Evolutionary conservation across 2,888 invertebrate species (phyloP), one percentile per base, ranked within the genome.

Genomic region (Balanococcus diminutus): DNA sequence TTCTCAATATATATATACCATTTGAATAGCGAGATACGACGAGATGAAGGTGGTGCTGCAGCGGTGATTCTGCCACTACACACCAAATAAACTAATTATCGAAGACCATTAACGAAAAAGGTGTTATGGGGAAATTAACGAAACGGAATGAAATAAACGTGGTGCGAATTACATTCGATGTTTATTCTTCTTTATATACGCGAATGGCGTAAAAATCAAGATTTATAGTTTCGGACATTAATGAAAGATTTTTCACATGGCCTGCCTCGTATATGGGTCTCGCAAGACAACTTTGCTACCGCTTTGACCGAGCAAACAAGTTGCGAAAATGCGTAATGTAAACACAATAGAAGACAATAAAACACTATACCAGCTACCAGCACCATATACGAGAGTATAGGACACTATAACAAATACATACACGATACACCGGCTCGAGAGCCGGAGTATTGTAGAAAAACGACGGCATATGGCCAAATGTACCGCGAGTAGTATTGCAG

Each of bases 381-480:
- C n/a, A n/a, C n/a, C n/a, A n/a, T n/a, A n/a, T n/a, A n/a, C n/a
- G n/a, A n/a, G n/a, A n/a, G n/a, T n/a, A n/a, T n/a, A 46, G 56
- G 61, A 67, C 61, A 67, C 61, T 8, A 67, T 67, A 67, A 67
- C 25, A 67, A 67, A 67, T 67, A n/a, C n/a, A n/a, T n/a, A n/a
- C n/a, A n/a, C n/a, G n/a, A n/a, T n/a, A 67, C 61, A 67, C 61
- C 25, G 2, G 28, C 19, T n/a, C 56, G 61, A 1, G 8, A 67
- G n/a, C n/a, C n/a, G n/a, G n/a, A 2, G 25, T 25, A 19, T n/a
- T 25, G 9, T 11, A 67, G 75, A 75, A 75, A 75, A 61, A n/a
- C 61, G 61, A 75, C 75, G 75, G 36, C 75, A 75, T 75, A 75
- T 75, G 75, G 75, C 75, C 75, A 32, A 75, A 75, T 32, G 75